Evolutionary conservation across 2,888 invertebrate species (phyloP), one percentile per base, ranked within the genome.

Genomic region (Dynastes grantii): DNA sequence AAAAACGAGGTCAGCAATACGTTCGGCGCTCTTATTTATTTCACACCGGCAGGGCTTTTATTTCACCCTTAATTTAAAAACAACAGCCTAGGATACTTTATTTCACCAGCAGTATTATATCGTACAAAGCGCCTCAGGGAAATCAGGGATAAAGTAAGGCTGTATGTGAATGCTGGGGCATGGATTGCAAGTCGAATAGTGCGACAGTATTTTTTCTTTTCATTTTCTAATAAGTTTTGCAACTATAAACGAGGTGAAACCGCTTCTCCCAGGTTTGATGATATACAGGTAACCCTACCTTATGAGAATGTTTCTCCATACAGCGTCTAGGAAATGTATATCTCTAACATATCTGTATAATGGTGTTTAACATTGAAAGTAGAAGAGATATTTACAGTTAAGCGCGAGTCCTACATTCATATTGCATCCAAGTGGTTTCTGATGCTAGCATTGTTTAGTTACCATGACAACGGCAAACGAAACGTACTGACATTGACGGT

Each of bases 51-150:
- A n/a, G n/a, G 55, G n/a, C 6, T 68, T 45, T 68, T 45, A 27
- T 49, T 68, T 49, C 49, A 49, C 13, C 27, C 27, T 71, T 40
- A 73, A 73, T 73, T 73, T 73, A 58, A 61, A 73, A 73, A 73
- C 58, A 73, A 45, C 73, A 22, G 22, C 37, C 11, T 37, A 2
- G 22, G 6, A 73, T 61, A 58, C 32, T 40, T 73, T 73, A 40
- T 40, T 58, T 9, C 49, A 51, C 11, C 27, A 49, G 70, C 37
- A 16, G 40, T 73, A 73, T 55, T 73, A 58, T 73, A 73, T 58
- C 16, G 45, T 67, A 40, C 40, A 16, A 22, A 58, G 55, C 22
- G 71, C 71, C 58, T n/a, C 4, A 11, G 71, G 71, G 71, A 73
- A 73, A 73, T 73, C 71, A 73, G 29, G 58, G 11, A 37, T 58